Evolutionary conservation across 2,113 vertebrate species (phyloP), one percentile per base, ranked within the genome.

Genomic region (Sphyrna mokarran): DNA sequence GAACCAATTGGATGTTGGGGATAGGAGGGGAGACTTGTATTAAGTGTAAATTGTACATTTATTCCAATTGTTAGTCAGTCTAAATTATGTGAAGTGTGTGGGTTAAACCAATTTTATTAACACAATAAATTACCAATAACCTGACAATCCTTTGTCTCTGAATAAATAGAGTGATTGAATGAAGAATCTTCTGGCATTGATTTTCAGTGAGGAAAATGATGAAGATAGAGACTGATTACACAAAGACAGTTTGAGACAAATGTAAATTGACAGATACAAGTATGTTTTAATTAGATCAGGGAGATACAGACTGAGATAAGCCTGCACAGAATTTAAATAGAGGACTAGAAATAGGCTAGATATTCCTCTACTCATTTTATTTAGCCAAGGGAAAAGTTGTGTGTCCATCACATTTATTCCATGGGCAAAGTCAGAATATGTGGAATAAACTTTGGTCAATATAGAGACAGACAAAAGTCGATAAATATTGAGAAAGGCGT

Each of bases 231-330:
- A 37, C n/a, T 80, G 76, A 80, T 26, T 37, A 80, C n/a, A 37
- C n/a, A 80, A n/a, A 80, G 76, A 80, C 76, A 80, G 76, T 37
- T 80, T 80, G 76, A 80, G n/a, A 80, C 76, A 80, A 37, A 80
- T 80, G n/a, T 13, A 80, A 80, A 80, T 80, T 80, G 76, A 80
- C 76, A 80, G 76, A 80, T 80, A 80, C 76, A 80, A 80, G 76
- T 80, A 80, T n/a, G 37, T 13, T 16, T 80, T 80, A 80, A 80
- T 80, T 37, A 80, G n/a, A 80, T 80, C 33, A 80, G 33, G 0
- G 10, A 37, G 76, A 16, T 80, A 80, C n/a, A 80, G 76, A 80
- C n/a, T 16, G 33, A 80, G n/a, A 37, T 37, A 37, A n/a, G n/a
- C n/a, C 1, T 37, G 26, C 76, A 78, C 72, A n/a, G 23, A 72